phyloP scores from a whole-genome alignment of 2,888 invertebrate species.

The Abscondita cerata region DNA sequence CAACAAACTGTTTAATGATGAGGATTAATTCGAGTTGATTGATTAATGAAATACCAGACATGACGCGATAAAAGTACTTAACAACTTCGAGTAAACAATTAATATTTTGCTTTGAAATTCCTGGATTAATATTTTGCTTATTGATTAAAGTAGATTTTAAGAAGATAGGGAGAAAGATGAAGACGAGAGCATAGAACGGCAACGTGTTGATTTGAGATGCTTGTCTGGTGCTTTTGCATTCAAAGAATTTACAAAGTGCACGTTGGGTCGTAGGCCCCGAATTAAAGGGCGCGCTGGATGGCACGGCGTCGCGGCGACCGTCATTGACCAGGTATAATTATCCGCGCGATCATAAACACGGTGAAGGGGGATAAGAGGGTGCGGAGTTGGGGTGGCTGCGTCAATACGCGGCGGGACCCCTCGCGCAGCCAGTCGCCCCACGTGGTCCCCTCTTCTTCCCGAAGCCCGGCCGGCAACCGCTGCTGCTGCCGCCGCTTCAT shows the following conservation, averaged over 20 bases:
- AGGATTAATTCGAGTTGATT: too few relatives aligned
- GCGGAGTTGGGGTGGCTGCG: conserved; percentile 43
- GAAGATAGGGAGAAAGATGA: too few relatives aligned
- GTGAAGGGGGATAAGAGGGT: conserved; percentile 34
- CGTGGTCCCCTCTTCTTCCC: conserved; percentile 49
- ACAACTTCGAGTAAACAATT: too few relatives aligned
- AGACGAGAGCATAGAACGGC: neutral
- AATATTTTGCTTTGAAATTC: too few relatives aligned
- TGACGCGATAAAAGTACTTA: too few relatives aligned
- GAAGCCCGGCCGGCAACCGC: conserved; percentile 44
- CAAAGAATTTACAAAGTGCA: conserved; percentile 25
- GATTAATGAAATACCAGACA: too few relatives aligned
- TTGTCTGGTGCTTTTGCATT: neutral
- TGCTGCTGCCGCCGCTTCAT: conserved; percentile 45
- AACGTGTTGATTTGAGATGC: conserved; percentile 7
- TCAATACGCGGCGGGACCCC: conserved; percentile 46
- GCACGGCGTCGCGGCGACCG: conserved; percentile 43
- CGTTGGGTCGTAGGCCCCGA: conserved; percentile 39
- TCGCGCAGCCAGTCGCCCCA: conserved; percentile 50
- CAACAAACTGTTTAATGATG: too few relatives aligned
- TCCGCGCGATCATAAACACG: conserved; percentile 45
- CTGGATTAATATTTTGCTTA: too few relatives aligned
- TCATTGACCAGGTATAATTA: conserved; percentile 51
- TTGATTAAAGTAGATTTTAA: too few relatives aligned
- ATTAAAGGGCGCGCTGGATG: conserved; percentile 38